These are phyloP conservation scores for Hyaena hyaena DNA, from an alignment of 2,113 vertebrate species.

Conservation along the genomic window DNA sequence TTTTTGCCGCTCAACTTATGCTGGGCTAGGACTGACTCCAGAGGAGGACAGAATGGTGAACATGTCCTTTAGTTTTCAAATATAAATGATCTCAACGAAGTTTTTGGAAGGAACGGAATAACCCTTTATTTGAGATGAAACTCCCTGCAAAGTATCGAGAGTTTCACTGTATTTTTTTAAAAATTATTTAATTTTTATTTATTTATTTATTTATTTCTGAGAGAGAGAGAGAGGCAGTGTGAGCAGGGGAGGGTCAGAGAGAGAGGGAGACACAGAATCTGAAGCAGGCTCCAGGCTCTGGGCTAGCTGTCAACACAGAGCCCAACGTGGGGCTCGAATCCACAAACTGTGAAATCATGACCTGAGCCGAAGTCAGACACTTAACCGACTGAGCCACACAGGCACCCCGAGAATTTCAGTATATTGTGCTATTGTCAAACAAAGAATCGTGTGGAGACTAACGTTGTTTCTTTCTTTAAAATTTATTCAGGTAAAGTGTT, in stretches of 20 bases:
- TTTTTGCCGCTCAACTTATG: constrained; percentile 2
- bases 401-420: not conserved
- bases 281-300: no score
- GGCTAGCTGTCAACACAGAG: no score
- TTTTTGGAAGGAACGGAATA: not conserved
- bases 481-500: not conserved
- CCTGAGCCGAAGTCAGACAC: no score
- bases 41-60: not conserved
- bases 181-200: no score
- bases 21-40: not conserved
- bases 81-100: not conserved
- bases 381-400: no score
- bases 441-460: not conserved
- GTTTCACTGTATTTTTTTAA: not conserved
- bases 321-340: no score
- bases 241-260: no score
- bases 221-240: no score
- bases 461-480: not conserved
- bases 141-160: not conserved
- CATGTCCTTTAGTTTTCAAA: not conserved
- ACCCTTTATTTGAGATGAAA: constrained; percentile 47
- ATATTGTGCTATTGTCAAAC: not conserved
- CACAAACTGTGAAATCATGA: no score
- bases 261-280: no score
- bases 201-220: no score